Evolutionary conservation across 2,797 vertebrate species (phyloP), one percentile per base, ranked within the genome.

Genomic region (Artibeus jamaicensis): DNA sequence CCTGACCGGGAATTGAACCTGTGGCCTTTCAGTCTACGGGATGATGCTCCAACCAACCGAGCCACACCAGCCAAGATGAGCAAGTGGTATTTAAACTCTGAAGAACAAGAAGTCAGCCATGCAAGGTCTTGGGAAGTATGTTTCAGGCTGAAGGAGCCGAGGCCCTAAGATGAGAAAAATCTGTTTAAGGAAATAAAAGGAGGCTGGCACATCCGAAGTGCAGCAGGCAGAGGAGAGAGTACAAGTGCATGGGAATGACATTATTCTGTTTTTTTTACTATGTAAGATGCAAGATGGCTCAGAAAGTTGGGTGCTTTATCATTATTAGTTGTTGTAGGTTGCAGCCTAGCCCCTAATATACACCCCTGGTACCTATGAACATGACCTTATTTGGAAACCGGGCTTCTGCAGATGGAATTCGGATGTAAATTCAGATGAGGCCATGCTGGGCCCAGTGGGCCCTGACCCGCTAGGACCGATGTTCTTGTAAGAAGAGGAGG

Each of bases 171-270:
- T 15, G 24, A 67, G 55, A 78, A 87, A 57, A 50, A 15, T 15
- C n/a, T 83, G 50, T 48, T 59, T 32, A 53, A 42, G 53, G 19
- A 34, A 34, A 4, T 14, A 6, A 37, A 39, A 50, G 15, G 55
- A 68, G 18, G 7, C 29, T 6, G 0, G 39, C 0, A 0, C n/a
- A 21, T 16, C 62, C 32, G 37, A 10, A 12, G 59, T 24, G 24
- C 14, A 3, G 18, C 7, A 2, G 48, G 70, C 15, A 34, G 37
- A 55, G 6, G 8, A 86, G 24, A 37, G 16, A 44, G 11, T 2
- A 8, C n/a, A 76, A 32, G 34, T n/a, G 42, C 12, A 1, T 42
- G 34, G 37, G 34, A 32, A n/a, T 34, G 22, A 21, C 19, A 1
- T 15, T 14, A 29, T 39, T 68, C 73, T 48, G n/a, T n/a, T 81